Evolutionary conservation across 2,113 vertebrate species (phyloP).

Genomic region (Erythrolamprus reginae): DNA sequence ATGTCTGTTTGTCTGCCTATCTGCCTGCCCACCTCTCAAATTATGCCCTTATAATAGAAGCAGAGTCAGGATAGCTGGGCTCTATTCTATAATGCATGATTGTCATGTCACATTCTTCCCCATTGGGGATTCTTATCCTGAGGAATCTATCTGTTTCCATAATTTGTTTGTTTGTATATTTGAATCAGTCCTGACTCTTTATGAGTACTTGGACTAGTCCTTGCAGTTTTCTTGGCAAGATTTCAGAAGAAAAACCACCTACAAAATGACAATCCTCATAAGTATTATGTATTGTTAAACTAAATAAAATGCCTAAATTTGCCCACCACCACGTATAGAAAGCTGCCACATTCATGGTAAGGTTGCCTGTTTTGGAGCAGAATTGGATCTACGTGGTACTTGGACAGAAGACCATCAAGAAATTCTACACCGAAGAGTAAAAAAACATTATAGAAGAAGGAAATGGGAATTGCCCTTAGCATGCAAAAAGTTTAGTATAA

Average conservation of each 20-base stretch:
- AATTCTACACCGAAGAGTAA: neutral
- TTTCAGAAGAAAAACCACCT: neutral
- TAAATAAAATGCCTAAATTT: neutral
- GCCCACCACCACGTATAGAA: neutral
- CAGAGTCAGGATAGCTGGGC: neutral
- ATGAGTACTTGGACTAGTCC: neutral
- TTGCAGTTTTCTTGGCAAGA: neutral
- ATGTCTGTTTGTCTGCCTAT: neutral
- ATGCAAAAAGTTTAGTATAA: neutral
- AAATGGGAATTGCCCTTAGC: neutral
- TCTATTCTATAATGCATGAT: neutral
- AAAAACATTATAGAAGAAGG: neutral
- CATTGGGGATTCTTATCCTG: neutral
- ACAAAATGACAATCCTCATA: neutral
- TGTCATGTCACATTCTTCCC: neutral
- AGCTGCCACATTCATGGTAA: neutral
- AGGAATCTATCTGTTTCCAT: neutral
- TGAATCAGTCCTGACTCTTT: neutral
- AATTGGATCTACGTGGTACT: neutral
- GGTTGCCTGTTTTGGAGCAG: neutral
- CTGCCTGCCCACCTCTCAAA: neutral
- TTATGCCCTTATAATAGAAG: neutral
- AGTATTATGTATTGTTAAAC: neutral
- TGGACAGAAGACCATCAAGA: neutral
- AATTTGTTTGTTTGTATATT: neutral